A percentile compares a stretch with the other conserved stretches of the same genome.
These are phyloP conservation scores for Amphiprion percula DNA, from an alignment of 2,113 vertebrate species.

Conservation along the genomic window DNA sequence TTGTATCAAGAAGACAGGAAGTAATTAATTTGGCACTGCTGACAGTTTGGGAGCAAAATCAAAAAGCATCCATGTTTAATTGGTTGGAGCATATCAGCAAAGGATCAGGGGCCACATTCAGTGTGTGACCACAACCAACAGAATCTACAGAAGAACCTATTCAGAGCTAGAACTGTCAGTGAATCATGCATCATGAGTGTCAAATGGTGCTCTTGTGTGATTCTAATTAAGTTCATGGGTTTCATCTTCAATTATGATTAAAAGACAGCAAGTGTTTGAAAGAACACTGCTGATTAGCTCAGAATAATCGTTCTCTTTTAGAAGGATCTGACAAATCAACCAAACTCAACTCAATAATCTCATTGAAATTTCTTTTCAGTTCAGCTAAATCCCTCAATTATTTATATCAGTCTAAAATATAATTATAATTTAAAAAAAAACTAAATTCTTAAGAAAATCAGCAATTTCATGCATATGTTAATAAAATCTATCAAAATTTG, in stretches of 20 bases:
- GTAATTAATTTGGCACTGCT: constrained; percentile 45
- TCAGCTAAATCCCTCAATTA: no score
- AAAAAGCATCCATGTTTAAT: constrained; percentile 12
- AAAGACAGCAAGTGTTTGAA: background rate
- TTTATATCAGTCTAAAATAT: no score
- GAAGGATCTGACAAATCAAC: background rate
- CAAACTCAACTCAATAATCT: constrained; percentile 1
- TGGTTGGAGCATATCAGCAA: constrained; percentile 22
- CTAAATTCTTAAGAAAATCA: no score
- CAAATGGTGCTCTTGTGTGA: constrained; percentile 23
- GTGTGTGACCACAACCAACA: constrained; percentile 14
- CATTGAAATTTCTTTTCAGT: background rate
- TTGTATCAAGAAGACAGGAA: background rate
- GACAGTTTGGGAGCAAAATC: constrained; percentile 34
- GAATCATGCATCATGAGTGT: constrained; percentile 30
- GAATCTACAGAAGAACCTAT: constrained; percentile 19
- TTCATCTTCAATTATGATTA: constrained; percentile 38
- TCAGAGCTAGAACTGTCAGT: background rate
- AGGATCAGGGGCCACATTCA: constrained; percentile 5
- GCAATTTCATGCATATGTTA: no score
- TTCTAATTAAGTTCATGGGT: constrained; percentile 25
- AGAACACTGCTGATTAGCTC: background rate
- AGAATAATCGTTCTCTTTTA: background rate
- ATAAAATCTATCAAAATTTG: no score
- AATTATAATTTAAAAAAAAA: no score